Evolutionary conservation across 2,113 vertebrate species (phyloP), one percentile per base, ranked within the genome.

Genomic region (Myxocyprinus asiaticus): DNA sequence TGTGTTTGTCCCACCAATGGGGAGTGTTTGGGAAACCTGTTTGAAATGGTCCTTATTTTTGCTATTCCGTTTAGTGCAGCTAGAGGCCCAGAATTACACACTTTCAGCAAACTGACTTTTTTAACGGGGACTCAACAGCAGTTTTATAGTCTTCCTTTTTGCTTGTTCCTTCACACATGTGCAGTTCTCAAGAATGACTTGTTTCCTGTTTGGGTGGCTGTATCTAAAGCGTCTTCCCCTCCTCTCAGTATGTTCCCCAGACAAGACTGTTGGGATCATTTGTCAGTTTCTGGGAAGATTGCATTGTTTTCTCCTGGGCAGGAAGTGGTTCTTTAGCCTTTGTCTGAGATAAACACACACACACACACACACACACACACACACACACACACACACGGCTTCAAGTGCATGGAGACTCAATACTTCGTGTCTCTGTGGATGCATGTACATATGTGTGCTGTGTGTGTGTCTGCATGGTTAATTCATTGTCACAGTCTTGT

Each of bases 181-280:
- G 33, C 15, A 6, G 5, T 15, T 73, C 8, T 33, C 77, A 80
- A 78, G 15, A 15, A 48, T 65, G 43, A 67, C 58, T 66, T 71
- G 47, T 72, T 17, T 76, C 68, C 0, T 75, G 85, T 83, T 78
- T 81, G 12, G 1, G 44, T 59, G 63, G 63, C 79, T 33, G 63
- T 76, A 71, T 81, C 47, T 82, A 73, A 65, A 66, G 14, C 33
- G 58, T 4, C 42, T 44, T 42, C 10, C 67, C 4, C 17, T 5
- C 11, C 58, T 50, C 6, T 4, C 33, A 9, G 53, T 15, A 58
- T 15, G 55, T 14, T 7, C 55, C 12, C 45, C 22, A 53, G 4
- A 43, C 22, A 9, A 33, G 63, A 76, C n/a, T 10, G 7, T 15
- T 33, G 22, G 22, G 22, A 33, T 33, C 22, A 33, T 33, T 58